phyloP scores from a whole-genome alignment of 1,140 invertebrate genomes.

The Cotesia glomerata region DNA sequence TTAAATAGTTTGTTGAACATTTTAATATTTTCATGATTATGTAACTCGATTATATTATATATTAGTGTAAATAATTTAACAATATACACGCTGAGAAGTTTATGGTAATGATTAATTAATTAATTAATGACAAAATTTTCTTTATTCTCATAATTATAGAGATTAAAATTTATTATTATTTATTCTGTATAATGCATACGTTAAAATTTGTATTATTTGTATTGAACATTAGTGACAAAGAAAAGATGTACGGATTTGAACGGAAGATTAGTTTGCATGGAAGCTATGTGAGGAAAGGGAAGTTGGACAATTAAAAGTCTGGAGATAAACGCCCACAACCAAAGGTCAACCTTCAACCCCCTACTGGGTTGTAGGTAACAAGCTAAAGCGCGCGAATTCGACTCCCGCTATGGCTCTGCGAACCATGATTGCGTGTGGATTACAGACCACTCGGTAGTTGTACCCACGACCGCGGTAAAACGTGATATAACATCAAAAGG shows the following conservation, averaged over 20 bases:
- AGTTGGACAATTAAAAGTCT: conserved; percentile 28
- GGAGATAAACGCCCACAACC: conserved; percentile 21
- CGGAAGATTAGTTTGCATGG: neutral
- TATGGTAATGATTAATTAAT: too few species aligned
- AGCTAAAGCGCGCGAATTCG: conserved; percentile 35
- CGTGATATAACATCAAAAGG: neutral
- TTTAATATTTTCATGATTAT: too few species aligned
- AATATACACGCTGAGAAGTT: too few species aligned
- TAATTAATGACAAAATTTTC: too few species aligned
- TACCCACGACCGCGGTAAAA: conserved; percentile 39
- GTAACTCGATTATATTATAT: too few species aligned
- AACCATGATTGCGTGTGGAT: conserved; percentile 57
- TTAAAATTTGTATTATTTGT: too few species aligned
- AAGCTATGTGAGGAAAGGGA: conserved; percentile 7
- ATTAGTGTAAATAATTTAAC: too few species aligned
- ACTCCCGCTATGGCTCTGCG: conserved; percentile 30
- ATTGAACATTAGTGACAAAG: neutral
- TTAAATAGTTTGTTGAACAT: too few species aligned
- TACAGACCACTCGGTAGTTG: conserved; percentile 57
- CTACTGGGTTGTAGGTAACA: neutral
- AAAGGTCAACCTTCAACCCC: conserved; percentile 15
- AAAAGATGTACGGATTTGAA: conserved; percentile 30
- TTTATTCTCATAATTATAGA: too few species aligned
- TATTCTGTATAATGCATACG: too few species aligned
- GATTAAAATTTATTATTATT: too few species aligned